Percentiles rank a stretch among this genome's conserved stretches.
phyloP scores from a whole-genome alignment of 2,888 invertebrate genomes.

The Pheosia tremula region DNA sequence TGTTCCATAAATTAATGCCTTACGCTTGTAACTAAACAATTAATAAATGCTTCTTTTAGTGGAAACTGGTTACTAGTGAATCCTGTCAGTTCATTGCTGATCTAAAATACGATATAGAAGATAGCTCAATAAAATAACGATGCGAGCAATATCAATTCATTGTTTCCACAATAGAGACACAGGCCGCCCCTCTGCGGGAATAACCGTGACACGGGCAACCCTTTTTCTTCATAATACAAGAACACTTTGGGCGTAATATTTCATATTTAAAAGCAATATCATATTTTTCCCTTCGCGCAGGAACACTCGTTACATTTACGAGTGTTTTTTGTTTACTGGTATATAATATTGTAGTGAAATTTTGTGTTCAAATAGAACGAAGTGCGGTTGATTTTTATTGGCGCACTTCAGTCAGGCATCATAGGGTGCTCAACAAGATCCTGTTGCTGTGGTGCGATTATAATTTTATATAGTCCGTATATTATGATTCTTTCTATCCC shows the following conservation, averaged over 20 bases:
- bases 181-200: conserved; percentile 46
- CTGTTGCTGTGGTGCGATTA: too few relatives aligned
- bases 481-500: too few relatives aligned
- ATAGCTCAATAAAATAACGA: conserved; percentile 43
- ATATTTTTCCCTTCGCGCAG: conserved; percentile 64
- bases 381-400: too few relatives aligned
- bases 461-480: too few relatives aligned
- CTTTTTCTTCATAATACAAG: conserved; percentile 74
- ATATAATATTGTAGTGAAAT: background rate
- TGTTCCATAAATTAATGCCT: too few relatives aligned
- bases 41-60: too few relatives aligned
- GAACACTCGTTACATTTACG: conserved; percentile 43
- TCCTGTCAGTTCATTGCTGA: too few relatives aligned
- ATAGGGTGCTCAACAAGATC: too few relatives aligned
- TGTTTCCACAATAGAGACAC: conserved; percentile 73
- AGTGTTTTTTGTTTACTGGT: conserved; percentile 25
- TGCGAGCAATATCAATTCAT: conserved; percentile 64
- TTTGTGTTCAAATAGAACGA: too few relatives aligned
- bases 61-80: too few relatives aligned
- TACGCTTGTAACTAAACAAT: too few relatives aligned
- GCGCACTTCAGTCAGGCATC: too few relatives aligned
- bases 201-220: conserved; percentile 73
- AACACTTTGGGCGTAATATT: conserved; percentile 69
- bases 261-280: conserved; percentile 81
- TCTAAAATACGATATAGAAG: conserved; percentile 21